Percentiles rank a stretch among this genome's conserved stretches.
phyloP scores from a whole-genome alignment of 2,888 invertebrate species.

The Brachycybe producta region DNA sequence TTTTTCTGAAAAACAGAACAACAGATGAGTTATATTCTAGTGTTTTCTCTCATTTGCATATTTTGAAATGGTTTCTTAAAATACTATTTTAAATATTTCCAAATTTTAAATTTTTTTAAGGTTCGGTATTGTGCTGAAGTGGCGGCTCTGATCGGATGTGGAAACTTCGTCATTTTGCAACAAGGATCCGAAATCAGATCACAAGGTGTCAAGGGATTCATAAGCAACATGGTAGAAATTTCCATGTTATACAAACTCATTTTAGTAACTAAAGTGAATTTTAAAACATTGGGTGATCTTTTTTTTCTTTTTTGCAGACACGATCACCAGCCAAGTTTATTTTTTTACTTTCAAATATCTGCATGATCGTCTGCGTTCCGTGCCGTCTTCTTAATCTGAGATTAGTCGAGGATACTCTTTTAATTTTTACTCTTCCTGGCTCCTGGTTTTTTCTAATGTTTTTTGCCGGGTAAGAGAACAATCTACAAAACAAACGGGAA shows the following conservation, averaged over 20 bases:
- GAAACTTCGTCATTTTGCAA: constrained; percentile 77
- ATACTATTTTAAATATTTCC: constrained; percentile 3
- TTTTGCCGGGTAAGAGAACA: constrained; percentile 76
- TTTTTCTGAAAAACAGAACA: too few relatives aligned
- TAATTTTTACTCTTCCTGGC: constrained; percentile 84
- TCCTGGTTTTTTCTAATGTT: constrained; percentile 98
- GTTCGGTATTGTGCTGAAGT: constrained; percentile 65
- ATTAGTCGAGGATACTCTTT: constrained; percentile 74
- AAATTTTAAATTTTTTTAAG: constrained; percentile 22
- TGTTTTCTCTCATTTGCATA: too few relatives aligned
- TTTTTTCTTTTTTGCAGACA: constrained; percentile 45
- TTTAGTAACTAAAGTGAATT: background rate
- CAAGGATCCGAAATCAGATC: constrained; percentile 90
- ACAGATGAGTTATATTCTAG: too few relatives aligned
- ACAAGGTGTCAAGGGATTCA: constrained; percentile 77
- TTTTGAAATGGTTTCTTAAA: constrained; percentile 10
- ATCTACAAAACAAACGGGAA: too few relatives aligned
- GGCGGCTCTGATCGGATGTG: constrained; percentile 68
- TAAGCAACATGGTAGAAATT: constrained; percentile 82
- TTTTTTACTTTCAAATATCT: constrained; percentile 78
- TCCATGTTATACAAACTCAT: background rate
- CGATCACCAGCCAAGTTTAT: constrained; percentile 90
- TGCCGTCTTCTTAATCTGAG: constrained; percentile 49
- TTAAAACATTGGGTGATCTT: background rate
- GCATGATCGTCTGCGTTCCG: constrained; percentile 80